Evolutionary conservation across 2,888 invertebrate species (phyloP), one percentile per base, ranked within the genome.

Genomic region (Esperia sulphurella): DNA sequence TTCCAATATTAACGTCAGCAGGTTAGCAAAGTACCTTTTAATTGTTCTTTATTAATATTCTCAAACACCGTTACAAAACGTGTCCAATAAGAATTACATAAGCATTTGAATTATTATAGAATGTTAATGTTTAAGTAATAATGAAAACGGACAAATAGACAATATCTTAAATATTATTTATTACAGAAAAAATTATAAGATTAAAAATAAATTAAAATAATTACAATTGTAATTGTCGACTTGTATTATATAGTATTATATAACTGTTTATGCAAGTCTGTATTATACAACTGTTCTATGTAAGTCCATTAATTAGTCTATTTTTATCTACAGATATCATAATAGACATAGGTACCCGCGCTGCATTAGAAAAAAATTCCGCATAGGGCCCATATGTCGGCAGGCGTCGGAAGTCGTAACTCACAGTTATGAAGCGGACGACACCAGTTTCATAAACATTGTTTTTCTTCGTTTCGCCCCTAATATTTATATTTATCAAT

Each of bases 401-500:
- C 88, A 84, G 73, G 76, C 82, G 83, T 83, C 89, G 89, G 89
- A 89, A 89, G 89, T 88, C 83, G 85, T 89, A 85, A 88, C 83
- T 89, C 87, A 88, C 83, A 81, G 87, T 88, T 89, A 89, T 89
- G 89, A 89, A 76, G 85, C 87, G 82, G 82, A 79, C 85, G 88
- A 88, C 89, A 88, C 88, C 77, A 86, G 86, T 87, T 89, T 86
- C 87, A 89, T 88, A 89, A 89, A 89, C 89, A 88, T 86, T 88
- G 89, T 89, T 89, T 88, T 88, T 88, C 87, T 87, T 84, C 80
- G 73, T 87, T 87, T 87, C 86, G 86, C 85, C 88, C 88, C 88
- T 81, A 85, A 87, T 89, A 88, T 89, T 89, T 89, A 87, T 89
- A 88, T 89, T 89, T 88, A 89, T 89, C 88, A 89, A 88, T 88